Evolutionary conservation across 2,797 vertebrate genomes (phyloP).

Genomic region (Eospalax fontanierii): DNA sequence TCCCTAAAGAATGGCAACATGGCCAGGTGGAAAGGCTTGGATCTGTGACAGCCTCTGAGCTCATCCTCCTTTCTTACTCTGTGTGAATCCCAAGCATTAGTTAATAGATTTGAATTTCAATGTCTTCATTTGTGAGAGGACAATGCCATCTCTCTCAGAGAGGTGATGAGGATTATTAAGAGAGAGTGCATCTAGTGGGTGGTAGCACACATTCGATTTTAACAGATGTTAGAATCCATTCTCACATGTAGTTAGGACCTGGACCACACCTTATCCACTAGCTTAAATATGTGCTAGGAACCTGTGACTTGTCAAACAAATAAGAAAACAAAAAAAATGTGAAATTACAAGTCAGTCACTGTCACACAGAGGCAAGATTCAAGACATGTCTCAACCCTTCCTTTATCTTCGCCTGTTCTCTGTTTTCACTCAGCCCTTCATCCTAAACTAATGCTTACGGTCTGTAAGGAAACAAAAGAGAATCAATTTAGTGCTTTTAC

Average conservation of each 20-base stretch:
- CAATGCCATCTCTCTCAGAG: background rate
- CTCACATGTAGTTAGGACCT: background rate
- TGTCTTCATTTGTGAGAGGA: conserved; percentile 37
- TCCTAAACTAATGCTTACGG: background rate
- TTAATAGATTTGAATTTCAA: background rate
- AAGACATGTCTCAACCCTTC: background rate
- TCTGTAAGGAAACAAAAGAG: background rate
- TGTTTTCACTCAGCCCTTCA: background rate
- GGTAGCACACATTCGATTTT: background rate
- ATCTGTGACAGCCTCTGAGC: background rate
- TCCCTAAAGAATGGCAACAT: conserved; percentile 44
- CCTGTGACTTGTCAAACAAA: background rate
- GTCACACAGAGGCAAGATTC: background rate
- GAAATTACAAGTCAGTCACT: background rate
- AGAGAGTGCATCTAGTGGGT: background rate
- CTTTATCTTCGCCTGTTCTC: background rate
- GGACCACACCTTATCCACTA: background rate
- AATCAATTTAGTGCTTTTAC: background rate
- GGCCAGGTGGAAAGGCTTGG: background rate
- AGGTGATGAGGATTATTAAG: background rate
- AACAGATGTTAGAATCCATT: background rate
- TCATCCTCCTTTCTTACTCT: background rate
- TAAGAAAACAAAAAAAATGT: background rate
- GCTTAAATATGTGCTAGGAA: background rate
- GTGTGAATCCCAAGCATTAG: background rate